Percentiles rank a stretch among this genome's conserved stretches.
Conservation (phyloP, 64 coral and sea anemone genomes). For the Astreopora myriophthalma region DNA sequence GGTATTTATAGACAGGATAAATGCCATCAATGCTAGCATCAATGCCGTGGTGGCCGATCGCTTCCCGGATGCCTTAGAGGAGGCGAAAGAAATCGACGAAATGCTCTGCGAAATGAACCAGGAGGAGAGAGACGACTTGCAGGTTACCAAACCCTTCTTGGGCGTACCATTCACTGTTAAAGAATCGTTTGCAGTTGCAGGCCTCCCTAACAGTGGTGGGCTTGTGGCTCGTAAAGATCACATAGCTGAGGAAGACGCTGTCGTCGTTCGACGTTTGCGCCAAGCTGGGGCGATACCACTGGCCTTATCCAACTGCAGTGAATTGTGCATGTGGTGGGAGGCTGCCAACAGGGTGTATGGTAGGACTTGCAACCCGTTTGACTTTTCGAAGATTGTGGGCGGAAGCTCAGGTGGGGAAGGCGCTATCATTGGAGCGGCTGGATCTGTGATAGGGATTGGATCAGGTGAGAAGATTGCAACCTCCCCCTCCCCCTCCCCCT, state of each 20-base stretch:
- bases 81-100: constrained; percentile 82
- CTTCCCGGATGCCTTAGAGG: constrained; percentile 79
- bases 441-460: constrained; percentile 88
- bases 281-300: constrained; percentile 84
- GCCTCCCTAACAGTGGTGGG: constrained; percentile 88
- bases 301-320: constrained; percentile 86
- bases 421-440: constrained; percentile 83
- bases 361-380: constrained; percentile 81
- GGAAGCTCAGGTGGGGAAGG: constrained; percentile 95
- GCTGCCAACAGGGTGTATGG: constrained; percentile 91
- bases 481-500: too few species aligned
- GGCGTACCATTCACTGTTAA: constrained; percentile 94
- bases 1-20: constrained; percentile 84
- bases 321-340: constrained; percentile 99
- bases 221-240: constrained; percentile 77
- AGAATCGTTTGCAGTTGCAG: constrained; percentile 84
- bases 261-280: constrained; percentile 65
- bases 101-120: constrained; percentile 55
- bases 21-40: constrained; percentile 72
- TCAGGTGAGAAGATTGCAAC: constrained; percentile 65
- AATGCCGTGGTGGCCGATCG: constrained; percentile 89
- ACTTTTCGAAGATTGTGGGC: constrained; percentile 79
- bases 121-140: constrained; percentile 52
- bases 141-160: constrained; percentile 65
- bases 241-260: constrained; percentile 73